phyloP scores from a whole-genome alignment of 2,113 vertebrate genomes.

The Carassius auratus region DNA sequence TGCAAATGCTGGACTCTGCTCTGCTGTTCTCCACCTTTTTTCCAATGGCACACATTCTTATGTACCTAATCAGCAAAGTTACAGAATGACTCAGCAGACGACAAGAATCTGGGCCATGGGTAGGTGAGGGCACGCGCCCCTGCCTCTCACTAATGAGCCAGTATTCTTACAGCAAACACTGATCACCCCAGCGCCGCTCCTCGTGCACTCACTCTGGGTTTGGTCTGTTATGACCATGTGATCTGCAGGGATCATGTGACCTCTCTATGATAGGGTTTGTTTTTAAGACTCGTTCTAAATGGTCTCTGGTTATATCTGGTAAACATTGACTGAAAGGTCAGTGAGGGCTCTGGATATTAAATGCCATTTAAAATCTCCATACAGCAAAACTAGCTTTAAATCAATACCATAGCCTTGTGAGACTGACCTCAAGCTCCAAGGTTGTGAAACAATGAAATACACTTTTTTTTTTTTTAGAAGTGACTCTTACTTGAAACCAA shows the following conservation, averaged over 20 bases:
- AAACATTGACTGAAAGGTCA: neutral
- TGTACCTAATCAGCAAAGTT: constrained; percentile 52
- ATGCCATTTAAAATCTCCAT: neutral
- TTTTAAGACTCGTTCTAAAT: neutral
- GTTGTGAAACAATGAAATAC: neutral
- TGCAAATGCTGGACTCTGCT: constrained; percentile 33
- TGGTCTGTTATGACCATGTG: constrained; percentile 45
- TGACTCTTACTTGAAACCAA: neutral
- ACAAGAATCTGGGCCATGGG: constrained; percentile 28
- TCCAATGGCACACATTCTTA: constrained; percentile 43
- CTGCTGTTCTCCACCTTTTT: constrained; percentile 47
- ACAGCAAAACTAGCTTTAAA: neutral
- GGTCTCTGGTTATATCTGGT: neutral
- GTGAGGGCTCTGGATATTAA: too few species aligned
- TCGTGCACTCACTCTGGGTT: constrained; percentile 45
- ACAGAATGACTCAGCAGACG: constrained; percentile 27
- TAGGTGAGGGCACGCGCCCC: neutral
- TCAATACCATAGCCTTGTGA: neutral
- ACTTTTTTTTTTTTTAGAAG: neutral
- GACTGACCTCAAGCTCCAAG: neutral
- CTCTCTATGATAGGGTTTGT: constrained; percentile 42
- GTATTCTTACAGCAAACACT: constrained; percentile 36
- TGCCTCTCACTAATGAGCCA: constrained; percentile 20
- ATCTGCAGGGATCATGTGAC: constrained; percentile 58
- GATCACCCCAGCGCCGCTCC: constrained; percentile 27